These are phyloP conservation scores for Apteryx owenii DNA, from an alignment of 2,113 vertebrate species.

Conservation along the genomic window DNA sequence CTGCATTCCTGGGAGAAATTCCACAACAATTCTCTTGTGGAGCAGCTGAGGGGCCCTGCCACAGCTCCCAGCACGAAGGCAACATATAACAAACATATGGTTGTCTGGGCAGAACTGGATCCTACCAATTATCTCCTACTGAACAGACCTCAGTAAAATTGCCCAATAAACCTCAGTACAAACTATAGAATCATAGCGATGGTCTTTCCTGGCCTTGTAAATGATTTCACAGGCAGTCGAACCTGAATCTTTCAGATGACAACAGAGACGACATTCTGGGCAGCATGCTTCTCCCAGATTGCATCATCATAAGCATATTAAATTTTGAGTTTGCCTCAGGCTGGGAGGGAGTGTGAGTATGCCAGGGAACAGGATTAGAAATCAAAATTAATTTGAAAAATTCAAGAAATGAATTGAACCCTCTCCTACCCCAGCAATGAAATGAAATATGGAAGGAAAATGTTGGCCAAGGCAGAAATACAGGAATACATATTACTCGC, in stretches of 20 bases:
- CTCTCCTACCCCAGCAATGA: background rate
- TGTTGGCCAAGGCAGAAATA: background rate
- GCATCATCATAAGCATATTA: background rate
- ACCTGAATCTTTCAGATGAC: slow-evolving; percentile 14
- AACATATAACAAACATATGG: slow-evolving; percentile 11
- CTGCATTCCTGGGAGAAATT: background rate
- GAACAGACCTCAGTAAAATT: slow-evolving; percentile 7
- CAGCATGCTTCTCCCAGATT: background rate
- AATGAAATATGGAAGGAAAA: background rate
- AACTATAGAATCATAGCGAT: background rate
- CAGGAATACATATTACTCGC: background rate
- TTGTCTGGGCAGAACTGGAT: slow-evolving; percentile 3
- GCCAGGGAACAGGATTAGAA: background rate
- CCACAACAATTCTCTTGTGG: background rate
- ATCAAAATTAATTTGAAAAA: background rate
- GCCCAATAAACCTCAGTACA: background rate
- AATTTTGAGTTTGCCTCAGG: background rate
- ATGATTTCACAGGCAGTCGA: background rate
- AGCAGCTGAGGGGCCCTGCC: background rate
- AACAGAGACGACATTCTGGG: background rate
- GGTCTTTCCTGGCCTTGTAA: background rate
- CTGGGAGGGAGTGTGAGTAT: background rate
- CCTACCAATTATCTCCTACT: background rate
- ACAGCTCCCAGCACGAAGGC: slow-evolving; percentile 1
- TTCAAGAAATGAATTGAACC: background rate